Evolutionary conservation across 2,797 vertebrate species (phyloP).

Genomic region (Phataginus tricuspis): DNA sequence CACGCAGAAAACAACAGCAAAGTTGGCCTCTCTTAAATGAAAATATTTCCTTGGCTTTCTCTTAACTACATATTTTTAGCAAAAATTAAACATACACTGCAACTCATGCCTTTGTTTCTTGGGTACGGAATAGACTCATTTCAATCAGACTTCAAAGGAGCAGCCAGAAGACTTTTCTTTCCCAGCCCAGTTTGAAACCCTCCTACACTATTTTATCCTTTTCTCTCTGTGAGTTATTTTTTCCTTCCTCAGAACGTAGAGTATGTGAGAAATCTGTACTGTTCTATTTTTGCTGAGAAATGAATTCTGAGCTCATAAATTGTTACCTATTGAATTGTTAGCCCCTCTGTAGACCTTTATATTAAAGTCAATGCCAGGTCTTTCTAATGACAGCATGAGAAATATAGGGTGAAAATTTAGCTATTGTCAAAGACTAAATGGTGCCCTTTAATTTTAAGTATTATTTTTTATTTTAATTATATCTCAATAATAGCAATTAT

Average conservation of each 20-base stretch:
- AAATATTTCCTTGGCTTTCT: conserved; percentile 72
- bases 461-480: conserved; percentile 30
- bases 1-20: conserved; percentile 68
- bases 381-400: neutral
- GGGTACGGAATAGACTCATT: conserved; percentile 29
- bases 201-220: conserved; percentile 57
- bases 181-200: conserved; percentile 44
- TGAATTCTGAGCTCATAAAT: conserved; percentile 58
- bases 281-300: conserved; percentile 60
- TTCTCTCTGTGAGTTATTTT: conserved; percentile 57
- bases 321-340: neutral
- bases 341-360: neutral
- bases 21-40: conserved; percentile 62
- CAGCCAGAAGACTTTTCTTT: conserved; percentile 1
- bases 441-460: neutral
- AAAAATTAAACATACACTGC: conserved; percentile 56
- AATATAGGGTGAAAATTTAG: neutral
- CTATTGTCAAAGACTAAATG: neutral
- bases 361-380: neutral
- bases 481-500: neutral
- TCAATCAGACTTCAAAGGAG: conserved; percentile 65
- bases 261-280: conserved; percentile 65
- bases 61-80: conserved; percentile 47
- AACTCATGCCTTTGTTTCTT: conserved; percentile 48
- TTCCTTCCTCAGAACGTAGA: conserved; percentile 35